These are phyloP conservation scores for Cenopis cana DNA, from an alignment of 2,888 invertebrate species.

Conservation along the genomic window DNA sequence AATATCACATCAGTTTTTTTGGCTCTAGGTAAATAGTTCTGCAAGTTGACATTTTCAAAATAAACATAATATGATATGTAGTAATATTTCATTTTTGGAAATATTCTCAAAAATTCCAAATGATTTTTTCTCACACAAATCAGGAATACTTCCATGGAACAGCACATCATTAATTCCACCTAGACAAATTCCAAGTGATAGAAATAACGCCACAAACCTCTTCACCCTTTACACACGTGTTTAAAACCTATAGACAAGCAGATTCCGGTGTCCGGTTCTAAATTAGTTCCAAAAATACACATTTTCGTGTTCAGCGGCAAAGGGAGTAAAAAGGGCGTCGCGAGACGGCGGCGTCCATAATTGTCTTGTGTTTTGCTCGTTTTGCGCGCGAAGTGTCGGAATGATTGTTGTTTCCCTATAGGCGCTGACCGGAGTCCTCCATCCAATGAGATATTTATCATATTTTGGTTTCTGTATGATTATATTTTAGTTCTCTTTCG, in stretches of 20 bases:
- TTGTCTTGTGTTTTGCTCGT: slow-evolving; percentile 61
- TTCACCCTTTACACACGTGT: slow-evolving; percentile 38
- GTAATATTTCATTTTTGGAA: too few species aligned
- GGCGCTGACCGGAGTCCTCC: slow-evolving; percentile 50
- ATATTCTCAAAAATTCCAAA: too few species aligned
- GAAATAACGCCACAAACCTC: slow-evolving; percentile 10
- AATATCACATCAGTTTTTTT: neutral
- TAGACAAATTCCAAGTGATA: slow-evolving; percentile 2
- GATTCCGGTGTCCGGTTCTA: slow-evolving; percentile 50
- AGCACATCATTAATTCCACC: neutral
- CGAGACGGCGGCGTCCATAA: slow-evolving; percentile 60
- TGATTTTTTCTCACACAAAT: too few species aligned
- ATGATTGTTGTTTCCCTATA: slow-evolving; percentile 58
- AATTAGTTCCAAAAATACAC: slow-evolving; percentile 58
- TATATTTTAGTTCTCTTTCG: too few species aligned
- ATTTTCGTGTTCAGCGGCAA: slow-evolving; percentile 51
- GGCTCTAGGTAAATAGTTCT: too few species aligned
- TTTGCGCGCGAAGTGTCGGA: slow-evolving; percentile 59
- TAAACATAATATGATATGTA: too few species aligned
- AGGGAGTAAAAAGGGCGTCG: slow-evolving; percentile 56
- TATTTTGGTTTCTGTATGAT: neutral
- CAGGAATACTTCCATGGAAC: too few species aligned
- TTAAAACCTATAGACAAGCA: slow-evolving; percentile 33
- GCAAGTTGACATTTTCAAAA: too few species aligned
- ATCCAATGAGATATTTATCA: slow-evolving; percentile 47